These are phyloP conservation scores for Dyspetes luteomarginatus DNA, from an alignment of 2,888 invertebrate species.

Conservation along the genomic window DNA sequence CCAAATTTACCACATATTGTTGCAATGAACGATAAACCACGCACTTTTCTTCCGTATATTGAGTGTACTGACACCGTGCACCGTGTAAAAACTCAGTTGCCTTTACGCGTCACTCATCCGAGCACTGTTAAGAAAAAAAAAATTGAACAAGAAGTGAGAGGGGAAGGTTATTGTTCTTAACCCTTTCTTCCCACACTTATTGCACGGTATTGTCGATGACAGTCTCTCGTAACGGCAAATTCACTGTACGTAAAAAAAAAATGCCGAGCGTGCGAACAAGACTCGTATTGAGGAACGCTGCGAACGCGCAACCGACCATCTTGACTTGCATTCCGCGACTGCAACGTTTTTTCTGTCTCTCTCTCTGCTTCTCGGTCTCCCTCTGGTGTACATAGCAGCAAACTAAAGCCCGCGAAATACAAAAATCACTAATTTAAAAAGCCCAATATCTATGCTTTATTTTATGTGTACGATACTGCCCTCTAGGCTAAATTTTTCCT, in stretches of 20 bases:
- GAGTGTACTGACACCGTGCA: constrained; percentile 5
- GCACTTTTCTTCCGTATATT: constrained; percentile 13
- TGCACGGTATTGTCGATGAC: constrained; percentile 31
- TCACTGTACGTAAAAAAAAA: constrained; percentile 24
- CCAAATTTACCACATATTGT: constrained; percentile 33
- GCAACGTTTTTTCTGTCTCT: constrained; percentile 1
- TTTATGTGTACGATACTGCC: too few species aligned
- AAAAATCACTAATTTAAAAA: too few species aligned
- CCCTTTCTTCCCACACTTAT: constrained; percentile 48
- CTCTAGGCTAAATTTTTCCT: too few species aligned
- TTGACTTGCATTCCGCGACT: constrained; percentile 46
- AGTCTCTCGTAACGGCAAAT: constrained; percentile 22
- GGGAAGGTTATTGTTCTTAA: constrained; percentile 40
- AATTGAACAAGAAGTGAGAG: not conserved
- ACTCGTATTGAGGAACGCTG: constrained; percentile 9
- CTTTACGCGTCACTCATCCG: constrained; percentile 48
- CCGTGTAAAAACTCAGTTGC: not conserved
- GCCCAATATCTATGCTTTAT: too few species aligned
- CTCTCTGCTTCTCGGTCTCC: not conserved
- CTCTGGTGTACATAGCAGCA: not conserved
- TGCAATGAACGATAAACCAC: constrained; percentile 27
- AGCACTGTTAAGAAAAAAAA: constrained; percentile 29
- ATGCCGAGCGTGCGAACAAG: constrained; percentile 46
- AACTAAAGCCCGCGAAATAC: not conserved
- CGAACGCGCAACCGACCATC: constrained; percentile 55